Percentiles rank a stretch among this genome's conserved stretches.
Conservation (phyloP, 2,797 vertebrate genomes). For the Oophaga sylvatica region DNA sequence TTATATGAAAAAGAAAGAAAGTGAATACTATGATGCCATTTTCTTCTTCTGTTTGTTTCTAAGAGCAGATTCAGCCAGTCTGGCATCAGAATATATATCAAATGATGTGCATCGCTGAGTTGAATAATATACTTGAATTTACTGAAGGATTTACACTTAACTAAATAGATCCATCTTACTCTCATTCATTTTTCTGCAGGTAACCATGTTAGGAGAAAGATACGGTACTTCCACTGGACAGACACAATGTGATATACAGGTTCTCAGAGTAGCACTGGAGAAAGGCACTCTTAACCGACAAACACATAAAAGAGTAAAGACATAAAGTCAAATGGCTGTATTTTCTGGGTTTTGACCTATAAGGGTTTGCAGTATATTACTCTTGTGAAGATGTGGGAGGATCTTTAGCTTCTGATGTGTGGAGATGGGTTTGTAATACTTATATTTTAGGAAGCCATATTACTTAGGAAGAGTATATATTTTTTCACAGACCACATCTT, state of each 20-base stretch:
- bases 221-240: not conserved
- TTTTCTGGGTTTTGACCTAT: not conserved
- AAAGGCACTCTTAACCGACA: conserved; percentile 3
- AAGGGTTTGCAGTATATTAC: not conserved
- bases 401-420: not conserved
- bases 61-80: not conserved
- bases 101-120: not conserved
- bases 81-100: conserved; percentile 2
- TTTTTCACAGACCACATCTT: not conserved
- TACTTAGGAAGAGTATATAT: not conserved
- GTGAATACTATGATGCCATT: not conserved
- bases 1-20: not conserved
- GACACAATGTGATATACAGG: not conserved
- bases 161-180: conserved; percentile 2
- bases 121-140: conserved; percentile 20
- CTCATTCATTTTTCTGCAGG: conserved; percentile 6
- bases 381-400: not conserved
- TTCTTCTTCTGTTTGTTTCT: not conserved
- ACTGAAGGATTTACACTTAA: conserved; percentile 22
- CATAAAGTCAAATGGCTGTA: not conserved
- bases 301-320: not conserved
- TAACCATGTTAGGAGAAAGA: conserved; percentile 11
- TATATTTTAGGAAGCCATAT: no score
- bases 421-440: not conserved
- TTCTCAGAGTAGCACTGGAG: not conserved